Evolutionary conservation across 1,140 invertebrate genomes (phyloP).

Genomic region (Hyposmocoma kahamanoa): DNA sequence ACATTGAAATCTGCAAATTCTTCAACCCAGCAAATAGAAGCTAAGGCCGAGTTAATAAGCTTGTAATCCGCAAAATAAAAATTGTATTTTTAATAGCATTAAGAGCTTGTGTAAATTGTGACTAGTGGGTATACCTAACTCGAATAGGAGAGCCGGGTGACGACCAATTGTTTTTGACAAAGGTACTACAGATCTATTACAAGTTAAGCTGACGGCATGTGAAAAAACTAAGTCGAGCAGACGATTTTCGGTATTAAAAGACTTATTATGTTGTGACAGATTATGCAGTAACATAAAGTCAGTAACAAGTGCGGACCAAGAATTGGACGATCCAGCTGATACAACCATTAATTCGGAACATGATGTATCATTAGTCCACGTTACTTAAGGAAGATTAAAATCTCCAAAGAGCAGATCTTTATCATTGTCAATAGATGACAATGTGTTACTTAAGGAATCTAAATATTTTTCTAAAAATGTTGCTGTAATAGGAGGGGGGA

Average conservation of each 20-base stretch:
- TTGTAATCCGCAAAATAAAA: background rate
- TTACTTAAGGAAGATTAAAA: background rate
- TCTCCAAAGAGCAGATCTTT: background rate
- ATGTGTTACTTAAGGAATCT: background rate
- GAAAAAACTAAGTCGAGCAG: background rate
- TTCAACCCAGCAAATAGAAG: background rate
- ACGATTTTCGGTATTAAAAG: background rate
- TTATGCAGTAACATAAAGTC: background rate
- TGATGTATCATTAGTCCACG: background rate
- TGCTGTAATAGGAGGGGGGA: background rate
- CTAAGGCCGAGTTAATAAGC: background rate
- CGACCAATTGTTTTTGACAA: background rate
- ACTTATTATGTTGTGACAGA: background rate
- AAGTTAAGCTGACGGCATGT: background rate
- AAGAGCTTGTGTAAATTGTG: background rate
- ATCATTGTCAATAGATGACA: background rate
- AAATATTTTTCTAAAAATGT: background rate
- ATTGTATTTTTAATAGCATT: background rate
- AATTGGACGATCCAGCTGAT: background rate
- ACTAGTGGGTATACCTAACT: background rate
- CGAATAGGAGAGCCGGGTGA: background rate
- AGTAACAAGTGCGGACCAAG: background rate
- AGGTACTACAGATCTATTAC: background rate
- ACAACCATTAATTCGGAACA: background rate
- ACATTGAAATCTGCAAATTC: background rate